Evolutionary conservation across 2,888 invertebrate species (phyloP).

Genomic region (Craniophora ligustri): DNA sequence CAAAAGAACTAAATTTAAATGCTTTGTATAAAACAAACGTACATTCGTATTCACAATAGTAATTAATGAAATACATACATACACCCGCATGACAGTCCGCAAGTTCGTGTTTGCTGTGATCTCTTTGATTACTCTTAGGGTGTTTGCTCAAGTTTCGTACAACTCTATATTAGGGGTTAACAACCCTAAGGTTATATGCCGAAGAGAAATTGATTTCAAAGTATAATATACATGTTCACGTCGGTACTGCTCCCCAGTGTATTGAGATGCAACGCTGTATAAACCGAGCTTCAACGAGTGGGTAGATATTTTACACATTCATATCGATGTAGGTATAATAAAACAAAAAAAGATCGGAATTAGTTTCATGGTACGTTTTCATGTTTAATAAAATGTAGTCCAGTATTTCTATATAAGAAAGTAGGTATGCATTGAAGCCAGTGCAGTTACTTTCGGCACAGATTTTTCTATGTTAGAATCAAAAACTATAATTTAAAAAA

Average conservation of each 20-base stretch:
- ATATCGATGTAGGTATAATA: neutral
- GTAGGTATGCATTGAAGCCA: too few species aligned
- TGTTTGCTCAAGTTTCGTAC: slow-evolving; percentile 39
- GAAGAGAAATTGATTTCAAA: slow-evolving; percentile 51
- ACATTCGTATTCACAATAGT: slow-evolving; percentile 50
- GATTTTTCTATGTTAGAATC: too few species aligned
- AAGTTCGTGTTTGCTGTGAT: slow-evolving; percentile 75
- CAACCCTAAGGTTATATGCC: slow-evolving; percentile 29
- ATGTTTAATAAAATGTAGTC: too few species aligned
- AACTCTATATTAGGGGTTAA: slow-evolving; percentile 48
- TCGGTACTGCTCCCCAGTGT: slow-evolving; percentile 20
- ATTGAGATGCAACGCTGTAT: slow-evolving; percentile 1
- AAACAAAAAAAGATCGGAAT: too few species aligned
- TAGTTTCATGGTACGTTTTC: neutral
- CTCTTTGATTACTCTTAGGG: slow-evolving; percentile 69
- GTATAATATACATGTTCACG: slow-evolving; percentile 28
- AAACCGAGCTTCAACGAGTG: slow-evolving; percentile 2
- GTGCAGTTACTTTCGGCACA: too few species aligned
- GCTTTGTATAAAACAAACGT: slow-evolving; percentile 25
- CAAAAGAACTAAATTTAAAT: neutral
- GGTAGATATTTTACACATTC: slow-evolving; percentile 3
- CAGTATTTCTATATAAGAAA: too few species aligned
- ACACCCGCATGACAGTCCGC: slow-evolving; percentile 75
- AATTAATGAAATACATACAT: slow-evolving; percentile 67
- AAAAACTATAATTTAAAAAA: too few species aligned